phyloP scores from a whole-genome alignment of 2,797 vertebrate genomes.

The Acipenser oxyrinchus region DNA sequence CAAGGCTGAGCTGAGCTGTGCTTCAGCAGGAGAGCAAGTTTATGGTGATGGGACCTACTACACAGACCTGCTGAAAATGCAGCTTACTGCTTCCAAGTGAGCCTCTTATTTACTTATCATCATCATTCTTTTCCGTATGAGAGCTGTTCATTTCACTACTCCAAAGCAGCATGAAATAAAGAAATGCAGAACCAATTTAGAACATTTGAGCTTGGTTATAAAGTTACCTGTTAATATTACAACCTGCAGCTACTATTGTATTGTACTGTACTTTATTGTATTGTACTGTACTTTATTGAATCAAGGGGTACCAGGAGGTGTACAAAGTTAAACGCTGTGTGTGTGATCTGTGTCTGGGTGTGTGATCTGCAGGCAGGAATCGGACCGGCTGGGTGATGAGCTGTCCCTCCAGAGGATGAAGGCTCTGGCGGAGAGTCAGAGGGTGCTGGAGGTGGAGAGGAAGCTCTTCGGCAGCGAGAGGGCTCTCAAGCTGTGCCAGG shows the following conservation, averaged over 20 bases:
- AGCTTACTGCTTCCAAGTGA: slow-evolving; percentile 78
- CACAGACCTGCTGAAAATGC: slow-evolving; percentile 81
- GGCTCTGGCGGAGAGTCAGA: slow-evolving; percentile 84
- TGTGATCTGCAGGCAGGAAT: slow-evolving; percentile 65
- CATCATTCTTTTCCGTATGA: slow-evolving; percentile 14
- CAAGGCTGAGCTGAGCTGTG: slow-evolving; percentile 38
- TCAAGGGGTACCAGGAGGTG: too few species aligned
- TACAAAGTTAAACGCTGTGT: neutral
- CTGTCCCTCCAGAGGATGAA: slow-evolving; percentile 90
- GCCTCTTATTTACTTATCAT: slow-evolving; percentile 30
- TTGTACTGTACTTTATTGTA: too few species aligned
- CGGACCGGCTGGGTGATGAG: slow-evolving; percentile 71
- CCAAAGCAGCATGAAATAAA: too few species aligned
- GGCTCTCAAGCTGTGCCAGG: slow-evolving; percentile 70
- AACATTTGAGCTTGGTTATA: too few species aligned
- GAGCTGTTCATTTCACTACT: neutral
- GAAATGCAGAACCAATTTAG: neutral
- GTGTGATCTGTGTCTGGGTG: slow-evolving; percentile 12
- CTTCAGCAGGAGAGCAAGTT: slow-evolving; percentile 23
- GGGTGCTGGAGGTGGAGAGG: slow-evolving; percentile 82
- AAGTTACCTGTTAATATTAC: too few species aligned
- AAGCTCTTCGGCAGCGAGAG: slow-evolving; percentile 79
- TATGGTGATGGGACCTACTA: slow-evolving; percentile 66
- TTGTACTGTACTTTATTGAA: too few species aligned
- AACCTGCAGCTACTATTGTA: too few species aligned